Base-by-base conservation (phyloP, 2,888 invertebrate genomes). In the Drosophila nigritarsus region DNA sequence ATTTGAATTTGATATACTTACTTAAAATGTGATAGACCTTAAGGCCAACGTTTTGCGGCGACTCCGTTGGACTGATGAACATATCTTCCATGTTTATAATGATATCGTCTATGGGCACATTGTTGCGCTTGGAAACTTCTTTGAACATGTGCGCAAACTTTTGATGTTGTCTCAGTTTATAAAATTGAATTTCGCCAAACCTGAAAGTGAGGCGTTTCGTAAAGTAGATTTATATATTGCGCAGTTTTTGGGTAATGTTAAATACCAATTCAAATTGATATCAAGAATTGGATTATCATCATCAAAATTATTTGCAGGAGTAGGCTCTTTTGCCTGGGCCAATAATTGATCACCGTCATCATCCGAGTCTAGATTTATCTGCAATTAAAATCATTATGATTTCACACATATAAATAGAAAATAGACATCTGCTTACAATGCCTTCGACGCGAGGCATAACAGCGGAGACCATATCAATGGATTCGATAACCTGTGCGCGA, bases 81-180 rank as follows among this genome's bases (percentile, higher is more conserved):
- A 77, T 74, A 56, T 88, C 84, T 51, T 92, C 75, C 49, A 87
- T 70, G 60, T 89, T 92, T 5, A 92, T 78, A 11, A 90, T 78
- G 36, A 92, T 66, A 56, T 87, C 78, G 0, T 82, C 73, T 9
- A 73, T 50, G 7, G 73, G 66, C 1, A 86, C 87, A 8, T 75
- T 74, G 69, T 92, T 91, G 18, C 91, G 88, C 54, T 90, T 64
- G 0, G 92, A 88, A 42, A 92, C 67, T 62, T 80, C 73, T 34
- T 84, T 71, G 45, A 92, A 91, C 60, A 92, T 71, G 24, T 82
- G 73, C 3, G 67, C 18, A 72, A 92, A 92, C 66, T 92, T 92
- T 65, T 92, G 92, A 69, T 91, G 81, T 70, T 85, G 87, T 4
- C 92, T 83, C 18, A 90, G 42, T n/a, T 83, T 76, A 59, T 92